Conservation (phyloP, 2,888 invertebrate genomes). For the Vesta saturnalis region DNA sequence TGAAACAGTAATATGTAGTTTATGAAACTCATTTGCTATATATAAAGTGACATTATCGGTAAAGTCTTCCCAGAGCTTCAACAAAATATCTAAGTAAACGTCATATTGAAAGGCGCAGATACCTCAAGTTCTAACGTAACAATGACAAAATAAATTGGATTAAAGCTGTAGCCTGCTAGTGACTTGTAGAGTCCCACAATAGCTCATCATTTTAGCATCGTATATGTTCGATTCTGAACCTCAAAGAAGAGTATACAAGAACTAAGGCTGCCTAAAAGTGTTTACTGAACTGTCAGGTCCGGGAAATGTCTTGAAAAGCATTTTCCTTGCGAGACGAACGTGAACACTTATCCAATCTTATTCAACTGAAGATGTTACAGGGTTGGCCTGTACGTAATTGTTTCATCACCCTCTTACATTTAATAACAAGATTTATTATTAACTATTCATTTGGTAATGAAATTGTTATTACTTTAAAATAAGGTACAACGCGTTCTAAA, state of each 20-base stretch:
- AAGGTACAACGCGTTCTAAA: too few species aligned
- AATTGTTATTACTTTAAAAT: too few species aligned
- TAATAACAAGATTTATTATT: not conserved
- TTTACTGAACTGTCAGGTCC: conserved; percentile 63
- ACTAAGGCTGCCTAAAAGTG: conserved; percentile 55
- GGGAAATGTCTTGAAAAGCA: conserved; percentile 62
- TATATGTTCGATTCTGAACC: conserved; percentile 42
- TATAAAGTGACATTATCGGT: conserved; percentile 25
- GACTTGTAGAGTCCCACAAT: conserved; percentile 62
- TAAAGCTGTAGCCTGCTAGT: conserved; percentile 61
- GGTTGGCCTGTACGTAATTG: conserved; percentile 27
- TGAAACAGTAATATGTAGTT: not conserved
- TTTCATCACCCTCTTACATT: conserved; percentile 15
- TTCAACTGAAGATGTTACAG: conserved; percentile 38
- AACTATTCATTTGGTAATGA: not conserved
- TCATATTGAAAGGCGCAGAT: conserved; percentile 46
- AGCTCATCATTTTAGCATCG: conserved; percentile 59
- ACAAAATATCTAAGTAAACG: conserved; percentile 36
- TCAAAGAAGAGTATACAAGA: conserved; percentile 45
- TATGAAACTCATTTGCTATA: conserved; percentile 5
- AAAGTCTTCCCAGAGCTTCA: conserved; percentile 26
- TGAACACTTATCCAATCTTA: conserved; percentile 62
- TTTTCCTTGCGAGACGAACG: conserved; percentile 56
- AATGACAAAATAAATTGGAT: conserved; percentile 65
- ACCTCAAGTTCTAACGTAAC: conserved; percentile 59